These are phyloP conservation scores for Typhlichthys subterraneus DNA, from an alignment of 2,797 vertebrate species.

Conservation along the genomic window DNA sequence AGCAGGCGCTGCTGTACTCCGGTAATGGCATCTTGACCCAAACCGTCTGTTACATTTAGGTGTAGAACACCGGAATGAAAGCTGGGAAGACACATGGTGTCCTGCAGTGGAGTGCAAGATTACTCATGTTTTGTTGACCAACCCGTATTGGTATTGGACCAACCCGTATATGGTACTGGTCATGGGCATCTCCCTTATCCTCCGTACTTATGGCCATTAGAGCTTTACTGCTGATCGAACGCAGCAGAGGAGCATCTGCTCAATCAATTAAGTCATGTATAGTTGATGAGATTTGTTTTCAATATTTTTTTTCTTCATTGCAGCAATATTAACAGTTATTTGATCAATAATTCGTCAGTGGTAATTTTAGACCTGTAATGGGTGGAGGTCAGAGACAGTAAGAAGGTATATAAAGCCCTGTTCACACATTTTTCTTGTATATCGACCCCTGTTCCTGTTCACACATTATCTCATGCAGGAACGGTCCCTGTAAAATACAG, in stretches of 20 bases:
- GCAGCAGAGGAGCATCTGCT: constrained; percentile 20
- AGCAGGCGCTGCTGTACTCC: too few relatives aligned
- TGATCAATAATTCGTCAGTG: too few relatives aligned
- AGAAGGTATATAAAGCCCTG: too few relatives aligned
- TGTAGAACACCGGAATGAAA: constrained; percentile 29
- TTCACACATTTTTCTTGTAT: too few relatives aligned
- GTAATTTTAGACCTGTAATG: too few relatives aligned
- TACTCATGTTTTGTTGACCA: constrained; percentile 42
- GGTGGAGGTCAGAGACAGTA: too few relatives aligned
- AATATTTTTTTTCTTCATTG: too few relatives aligned
- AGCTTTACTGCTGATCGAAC: constrained; percentile 32
- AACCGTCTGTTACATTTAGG: constrained; percentile 38
- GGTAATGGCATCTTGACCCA: constrained; percentile 40
- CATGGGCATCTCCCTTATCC: constrained; percentile 19
- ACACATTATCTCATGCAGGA: too few relatives aligned
- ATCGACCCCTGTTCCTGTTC: too few relatives aligned
- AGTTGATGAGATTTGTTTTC: background rate
- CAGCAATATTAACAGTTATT: too few relatives aligned
- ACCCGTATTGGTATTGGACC: constrained; percentile 10
- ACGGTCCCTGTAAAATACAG: too few relatives aligned
- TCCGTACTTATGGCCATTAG: constrained; percentile 35
- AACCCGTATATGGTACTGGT: background rate
- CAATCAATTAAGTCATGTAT: constrained; percentile 39
- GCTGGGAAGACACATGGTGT: constrained; percentile 20
- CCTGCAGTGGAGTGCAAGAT: constrained; percentile 17